These are phyloP conservation scores for Drosophila eohydei DNA, from an alignment of 2,888 invertebrate species.

Conservation along the genomic window DNA sequence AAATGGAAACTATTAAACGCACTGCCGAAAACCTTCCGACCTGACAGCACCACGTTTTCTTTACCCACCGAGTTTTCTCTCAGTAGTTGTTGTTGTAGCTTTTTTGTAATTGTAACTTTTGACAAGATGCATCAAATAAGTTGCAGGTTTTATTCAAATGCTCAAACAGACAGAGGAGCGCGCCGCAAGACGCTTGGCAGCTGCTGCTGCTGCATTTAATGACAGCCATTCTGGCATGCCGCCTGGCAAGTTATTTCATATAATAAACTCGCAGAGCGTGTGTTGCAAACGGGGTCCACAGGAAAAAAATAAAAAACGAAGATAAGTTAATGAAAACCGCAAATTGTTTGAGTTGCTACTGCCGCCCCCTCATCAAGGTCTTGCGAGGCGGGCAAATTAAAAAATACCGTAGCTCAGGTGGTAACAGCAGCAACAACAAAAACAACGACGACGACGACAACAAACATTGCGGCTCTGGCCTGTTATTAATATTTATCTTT, in stretches of 20 bases:
- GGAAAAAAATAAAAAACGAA: conserved; percentile 28
- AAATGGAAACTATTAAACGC: conserved; percentile 80
- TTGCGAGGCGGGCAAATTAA: conserved; percentile 67
- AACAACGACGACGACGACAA: conserved; percentile 35
- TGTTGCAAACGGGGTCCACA: conserved; percentile 46
- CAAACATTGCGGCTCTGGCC: conserved; percentile 55
- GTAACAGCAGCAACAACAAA: conserved; percentile 21
- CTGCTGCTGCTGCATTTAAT: conserved; percentile 61
- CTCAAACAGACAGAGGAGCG: conserved; percentile 31
- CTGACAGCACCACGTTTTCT: conserved; percentile 18
- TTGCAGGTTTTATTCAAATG: conserved; percentile 72
- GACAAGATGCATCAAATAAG: conserved; percentile 63
- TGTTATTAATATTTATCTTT: conserved; percentile 80
- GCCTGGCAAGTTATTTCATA: conserved; percentile 74
- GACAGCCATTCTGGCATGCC: conserved; percentile 70
- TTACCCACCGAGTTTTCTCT: neutral
- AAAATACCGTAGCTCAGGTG: conserved; percentile 68
- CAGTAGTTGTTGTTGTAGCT: conserved; percentile 6
- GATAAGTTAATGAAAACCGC: conserved; percentile 77
- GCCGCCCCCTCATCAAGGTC: conserved; percentile 4
- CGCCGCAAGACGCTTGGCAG: conserved; percentile 6
- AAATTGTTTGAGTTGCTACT: conserved; percentile 77
- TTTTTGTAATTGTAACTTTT: conserved; percentile 47
- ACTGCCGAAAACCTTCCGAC: conserved; percentile 56
- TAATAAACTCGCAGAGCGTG: conserved; percentile 68